Conservation (phyloP, 2,888 invertebrate species). For the Rhodophaea formosa region DNA sequence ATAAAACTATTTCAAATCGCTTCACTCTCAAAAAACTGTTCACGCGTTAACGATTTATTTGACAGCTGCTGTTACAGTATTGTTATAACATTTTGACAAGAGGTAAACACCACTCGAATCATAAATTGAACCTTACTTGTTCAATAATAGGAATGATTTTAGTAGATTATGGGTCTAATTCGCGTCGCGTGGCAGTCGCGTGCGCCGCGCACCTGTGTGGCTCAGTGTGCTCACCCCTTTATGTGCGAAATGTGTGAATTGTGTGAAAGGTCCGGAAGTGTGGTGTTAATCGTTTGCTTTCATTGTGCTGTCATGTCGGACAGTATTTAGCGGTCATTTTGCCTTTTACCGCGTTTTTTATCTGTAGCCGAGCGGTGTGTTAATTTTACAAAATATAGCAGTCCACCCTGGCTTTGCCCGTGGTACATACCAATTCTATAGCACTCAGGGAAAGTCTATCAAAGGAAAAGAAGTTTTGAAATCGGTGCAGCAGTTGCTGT, state of each 20-base stretch:
- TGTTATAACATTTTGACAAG: slow-evolving; percentile 15
- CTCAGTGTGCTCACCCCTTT: slow-evolving; percentile 33
- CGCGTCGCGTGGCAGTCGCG: slow-evolving; percentile 57
- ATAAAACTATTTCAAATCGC: background rate
- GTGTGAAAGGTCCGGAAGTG: slow-evolving; percentile 34
- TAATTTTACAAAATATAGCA: too few relatives aligned
- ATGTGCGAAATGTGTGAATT: slow-evolving; percentile 19
- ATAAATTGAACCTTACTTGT: background rate
- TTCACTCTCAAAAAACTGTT: slow-evolving; percentile 8
- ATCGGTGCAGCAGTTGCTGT: too few relatives aligned
- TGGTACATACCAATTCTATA: too few relatives aligned
- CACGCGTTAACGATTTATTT: slow-evolving; percentile 11
- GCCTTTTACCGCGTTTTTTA: background rate
- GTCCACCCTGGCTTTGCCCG: too few relatives aligned
- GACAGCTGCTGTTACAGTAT: slow-evolving; percentile 25
- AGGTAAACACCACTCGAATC: background rate
- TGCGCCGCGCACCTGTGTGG: slow-evolving; percentile 50
- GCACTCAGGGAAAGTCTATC: too few relatives aligned
- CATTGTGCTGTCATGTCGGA: slow-evolving; percentile 23
- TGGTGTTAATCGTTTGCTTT: slow-evolving; percentile 23
- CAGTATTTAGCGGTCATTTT: slow-evolving; percentile 6
- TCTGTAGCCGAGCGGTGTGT: background rate
- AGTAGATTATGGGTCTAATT: slow-evolving; percentile 35
- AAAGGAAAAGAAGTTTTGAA: too few relatives aligned
- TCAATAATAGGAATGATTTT: slow-evolving; percentile 21